These are phyloP conservation scores for human (Homo sapiens) DNA, from an alignment of 2,113 vertebrate genomes.

Conservation along the genomic window DNA sequence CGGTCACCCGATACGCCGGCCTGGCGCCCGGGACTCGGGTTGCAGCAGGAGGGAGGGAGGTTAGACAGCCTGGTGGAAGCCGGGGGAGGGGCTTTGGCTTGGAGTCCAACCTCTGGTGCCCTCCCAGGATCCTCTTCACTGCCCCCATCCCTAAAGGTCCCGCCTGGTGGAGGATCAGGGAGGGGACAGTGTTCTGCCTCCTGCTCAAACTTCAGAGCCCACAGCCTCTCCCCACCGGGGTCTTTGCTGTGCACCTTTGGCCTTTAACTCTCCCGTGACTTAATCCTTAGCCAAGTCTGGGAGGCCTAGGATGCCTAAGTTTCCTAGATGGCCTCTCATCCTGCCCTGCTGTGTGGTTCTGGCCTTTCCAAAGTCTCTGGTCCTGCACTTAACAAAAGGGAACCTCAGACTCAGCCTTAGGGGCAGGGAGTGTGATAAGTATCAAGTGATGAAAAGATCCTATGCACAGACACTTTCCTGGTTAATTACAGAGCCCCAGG, in stretches of 20 bases:
- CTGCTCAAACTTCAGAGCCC: not conserved
- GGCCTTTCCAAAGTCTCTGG: conserved; percentile 46
- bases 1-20: conserved; percentile 65
- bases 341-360: conserved; percentile 46
- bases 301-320: not conserved
- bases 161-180: not conserved
- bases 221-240: not conserved
- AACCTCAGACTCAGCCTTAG: not conserved
- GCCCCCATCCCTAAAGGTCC: not conserved
- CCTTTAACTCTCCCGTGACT: not conserved
- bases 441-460: not conserved
- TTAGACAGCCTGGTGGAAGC: conserved; percentile 18
- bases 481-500: not conserved
- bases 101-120: not conserved
- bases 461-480: not conserved
- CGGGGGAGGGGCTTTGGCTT: conserved; percentile 51
- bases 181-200: not conserved
- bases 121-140: conserved; percentile 11
- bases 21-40: conserved; percentile 75
- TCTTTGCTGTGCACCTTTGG: not conserved
- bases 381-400: not conserved
- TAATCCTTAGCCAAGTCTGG: not conserved
- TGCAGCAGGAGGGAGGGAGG: conserved; percentile 66
- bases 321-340: not conserved
- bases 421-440: not conserved